These are phyloP conservation scores for Aethes cnicana DNA, from an alignment of 2,888 invertebrate genomes.

Conservation along the genomic window DNA sequence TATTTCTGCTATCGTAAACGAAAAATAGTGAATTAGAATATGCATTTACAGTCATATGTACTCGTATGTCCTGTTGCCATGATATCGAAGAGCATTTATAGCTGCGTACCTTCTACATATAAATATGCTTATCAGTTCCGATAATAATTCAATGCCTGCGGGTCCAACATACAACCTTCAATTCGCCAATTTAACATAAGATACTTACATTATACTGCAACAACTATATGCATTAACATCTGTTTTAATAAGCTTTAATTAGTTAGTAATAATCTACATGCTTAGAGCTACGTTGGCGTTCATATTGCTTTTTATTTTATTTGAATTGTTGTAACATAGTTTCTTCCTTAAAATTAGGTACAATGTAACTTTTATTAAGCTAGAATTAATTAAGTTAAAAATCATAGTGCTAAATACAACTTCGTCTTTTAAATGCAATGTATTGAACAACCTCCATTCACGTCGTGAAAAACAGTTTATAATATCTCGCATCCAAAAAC, in stretches of 20 bases:
- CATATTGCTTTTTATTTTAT: constrained; percentile 67
- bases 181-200: constrained; percentile 48
- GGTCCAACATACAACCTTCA: constrained; percentile 51
- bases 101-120: too few species aligned
- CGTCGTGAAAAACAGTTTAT: background rate
- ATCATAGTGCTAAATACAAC: constrained; percentile 11
- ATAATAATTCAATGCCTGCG: too few species aligned
- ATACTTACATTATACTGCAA: constrained; percentile 33
- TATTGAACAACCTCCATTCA: background rate
- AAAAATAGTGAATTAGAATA: too few species aligned
- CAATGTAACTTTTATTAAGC: constrained; percentile 27
- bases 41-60: too few species aligned
- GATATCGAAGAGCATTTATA: too few species aligned
- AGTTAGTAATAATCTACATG: constrained; percentile 50
- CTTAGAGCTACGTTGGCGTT: constrained; percentile 75
- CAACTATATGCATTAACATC: constrained; percentile 48
- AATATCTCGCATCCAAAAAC: constrained; percentile 12
- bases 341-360: constrained; percentile 23
- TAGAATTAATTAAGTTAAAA: constrained; percentile 6
- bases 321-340: constrained; percentile 28
- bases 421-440: constrained; percentile 19
- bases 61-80: too few species aligned
- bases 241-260: constrained; percentile 50
- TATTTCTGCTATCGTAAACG: too few species aligned
- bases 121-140: too few species aligned